Conservation (phyloP, 2,888 invertebrate species). For the Phania funesta region DNA sequence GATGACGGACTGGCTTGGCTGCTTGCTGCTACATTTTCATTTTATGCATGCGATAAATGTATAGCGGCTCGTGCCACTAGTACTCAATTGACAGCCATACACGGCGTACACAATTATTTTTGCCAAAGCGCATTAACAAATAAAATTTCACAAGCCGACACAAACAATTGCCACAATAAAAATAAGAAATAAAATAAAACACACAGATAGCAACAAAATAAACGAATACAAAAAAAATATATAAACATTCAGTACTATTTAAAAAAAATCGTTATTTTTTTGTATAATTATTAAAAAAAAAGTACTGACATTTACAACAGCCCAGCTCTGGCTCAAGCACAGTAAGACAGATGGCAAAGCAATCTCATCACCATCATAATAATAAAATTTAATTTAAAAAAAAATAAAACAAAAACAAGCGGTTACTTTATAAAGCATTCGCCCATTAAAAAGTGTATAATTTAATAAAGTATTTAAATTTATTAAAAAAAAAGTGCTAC, state of each 20-base stretch:
- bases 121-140: slow-evolving; percentile 61
- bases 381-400: slow-evolving; percentile 12
- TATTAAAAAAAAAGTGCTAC: slow-evolving; percentile 1
- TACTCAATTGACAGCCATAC: slow-evolving; percentile 79
- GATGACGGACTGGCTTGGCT: slow-evolving; percentile 54
- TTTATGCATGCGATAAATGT: slow-evolving; percentile 67
- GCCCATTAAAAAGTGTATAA: slow-evolving; percentile 16
- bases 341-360: slow-evolving; percentile 42
- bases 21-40: slow-evolving; percentile 50
- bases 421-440: slow-evolving; percentile 30
- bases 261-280: neutral
- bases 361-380: slow-evolving; percentile 27
- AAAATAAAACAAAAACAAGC: slow-evolving; percentile 26
- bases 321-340: slow-evolving; percentile 34
- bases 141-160: slow-evolving; percentile 16
- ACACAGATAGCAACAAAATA: neutral
- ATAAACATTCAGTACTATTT: slow-evolving; percentile 5
- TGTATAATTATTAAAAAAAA: neutral
- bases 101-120: slow-evolving; percentile 72
- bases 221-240: neutral
- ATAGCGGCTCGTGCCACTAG: slow-evolving; percentile 78
- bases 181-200: slow-evolving; percentile 38
- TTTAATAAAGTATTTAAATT: slow-evolving; percentile 5
- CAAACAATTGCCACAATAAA: slow-evolving; percentile 39
- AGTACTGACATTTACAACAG: slow-evolving; percentile 13